These are phyloP conservation scores for Scopus umbretta DNA, from an alignment of 2,113 vertebrate species.

Conservation along the genomic window DNA sequence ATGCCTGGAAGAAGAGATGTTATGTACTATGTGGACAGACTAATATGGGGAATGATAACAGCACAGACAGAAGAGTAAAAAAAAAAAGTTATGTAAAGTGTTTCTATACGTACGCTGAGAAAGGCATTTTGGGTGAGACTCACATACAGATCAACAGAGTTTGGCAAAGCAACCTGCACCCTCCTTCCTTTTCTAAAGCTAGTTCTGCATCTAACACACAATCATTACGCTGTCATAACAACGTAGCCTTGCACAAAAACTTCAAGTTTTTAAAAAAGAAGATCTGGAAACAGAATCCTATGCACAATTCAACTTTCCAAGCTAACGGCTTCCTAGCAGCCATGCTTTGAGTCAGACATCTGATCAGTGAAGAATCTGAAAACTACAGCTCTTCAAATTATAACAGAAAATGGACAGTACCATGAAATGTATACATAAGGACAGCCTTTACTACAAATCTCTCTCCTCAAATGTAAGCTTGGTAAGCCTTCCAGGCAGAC, in stretches of 20 bases:
- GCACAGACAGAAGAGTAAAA: not conserved
- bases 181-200: not conserved
- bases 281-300: not conserved
- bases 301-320: not conserved
- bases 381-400: not conserved
- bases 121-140: not conserved
- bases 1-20: not conserved
- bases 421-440: rapidly evolving
- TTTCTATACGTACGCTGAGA: rapidly evolving
- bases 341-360: not conserved
- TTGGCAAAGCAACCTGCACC: not conserved
- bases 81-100: not conserved
- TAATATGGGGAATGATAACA: rapidly evolving
- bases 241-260: not conserved
- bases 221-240: not conserved
- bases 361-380: not conserved
- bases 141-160: not conserved
- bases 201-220: not conserved
- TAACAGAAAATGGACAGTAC: not conserved
- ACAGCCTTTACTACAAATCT: not conserved
- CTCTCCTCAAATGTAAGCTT: not conserved
- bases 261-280: rapidly evolving
- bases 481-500: not conserved
- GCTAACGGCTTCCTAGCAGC: not conserved
- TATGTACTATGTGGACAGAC: not conserved